Evolutionary conservation across 2,113 vertebrate species (phyloP).

Genomic region (Sclerurus mexicanus): DNA sequence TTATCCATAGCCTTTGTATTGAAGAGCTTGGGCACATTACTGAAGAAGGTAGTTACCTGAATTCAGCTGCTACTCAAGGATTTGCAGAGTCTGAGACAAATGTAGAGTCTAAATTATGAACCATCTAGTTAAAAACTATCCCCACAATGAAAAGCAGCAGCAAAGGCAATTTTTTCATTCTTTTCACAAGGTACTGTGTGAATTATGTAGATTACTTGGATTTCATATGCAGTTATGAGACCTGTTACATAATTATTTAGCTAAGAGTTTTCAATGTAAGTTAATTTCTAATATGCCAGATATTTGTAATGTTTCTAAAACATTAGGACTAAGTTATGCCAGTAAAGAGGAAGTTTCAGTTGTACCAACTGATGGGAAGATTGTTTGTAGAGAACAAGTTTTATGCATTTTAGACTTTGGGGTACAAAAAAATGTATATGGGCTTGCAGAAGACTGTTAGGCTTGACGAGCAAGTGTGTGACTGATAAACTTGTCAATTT

Average conservation of each 20-base stretch:
- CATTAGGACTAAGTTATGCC: neutral
- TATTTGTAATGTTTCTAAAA: neutral
- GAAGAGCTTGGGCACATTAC: neutral
- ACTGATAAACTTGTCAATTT: neutral
- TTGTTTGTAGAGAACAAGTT: neutral
- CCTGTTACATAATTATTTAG: neutral
- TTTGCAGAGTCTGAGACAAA: neutral
- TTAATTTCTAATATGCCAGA: neutral
- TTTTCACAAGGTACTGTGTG: fast-evolving
- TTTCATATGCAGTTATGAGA: neutral
- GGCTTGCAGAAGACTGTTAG: neutral
- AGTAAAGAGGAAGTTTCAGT: neutral
- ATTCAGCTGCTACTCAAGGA: neutral
- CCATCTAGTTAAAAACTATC: neutral
- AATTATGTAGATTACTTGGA: neutral
- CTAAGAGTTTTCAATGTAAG: neutral
- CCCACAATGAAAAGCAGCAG: neutral
- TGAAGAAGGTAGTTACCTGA: neutral
- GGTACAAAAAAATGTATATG: neutral
- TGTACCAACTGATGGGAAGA: neutral
- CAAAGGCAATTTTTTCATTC: neutral
- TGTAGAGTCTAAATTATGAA: neutral
- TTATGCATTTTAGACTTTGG: neutral
- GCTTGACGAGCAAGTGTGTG: neutral
- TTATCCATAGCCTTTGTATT: neutral